Conservation (phyloP, 2,113 vertebrate genomes). For the Trinectes maculatus region DNA sequence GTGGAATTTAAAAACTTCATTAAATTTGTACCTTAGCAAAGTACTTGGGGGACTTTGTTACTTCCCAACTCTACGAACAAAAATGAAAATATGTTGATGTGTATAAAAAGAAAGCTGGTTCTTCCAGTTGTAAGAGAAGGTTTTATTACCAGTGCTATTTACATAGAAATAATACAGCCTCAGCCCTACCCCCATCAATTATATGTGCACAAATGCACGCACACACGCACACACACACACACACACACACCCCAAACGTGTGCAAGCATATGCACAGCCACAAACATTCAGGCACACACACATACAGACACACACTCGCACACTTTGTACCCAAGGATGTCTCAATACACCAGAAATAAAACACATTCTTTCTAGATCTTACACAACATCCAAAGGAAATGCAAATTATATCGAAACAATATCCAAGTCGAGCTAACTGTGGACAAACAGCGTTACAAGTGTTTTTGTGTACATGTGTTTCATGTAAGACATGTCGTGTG, state of each 20-base stretch:
- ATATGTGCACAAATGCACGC: conserved; percentile 68
- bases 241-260: conserved; percentile 70
- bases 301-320: conserved; percentile 5
- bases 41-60: no score
- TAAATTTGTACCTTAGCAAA: no score
- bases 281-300: background rate
- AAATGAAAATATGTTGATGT: no score
- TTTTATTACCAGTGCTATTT: conserved; percentile 85
- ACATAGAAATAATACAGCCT: conserved; percentile 83
- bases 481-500: conserved; percentile 7
- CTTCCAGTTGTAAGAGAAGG: conserved; percentile 77
- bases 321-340: conserved; percentile 51
- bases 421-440: conserved; percentile 37
- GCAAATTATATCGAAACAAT: conserved; percentile 43
- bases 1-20: no score
- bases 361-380: conserved; percentile 59
- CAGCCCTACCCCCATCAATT: background rate
- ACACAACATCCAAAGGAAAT: conserved; percentile 48
- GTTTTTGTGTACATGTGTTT: conserved; percentile 15
- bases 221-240: conserved; percentile 33
- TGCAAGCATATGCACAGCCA: background rate
- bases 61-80: no score
- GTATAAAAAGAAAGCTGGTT: conserved; percentile 31
- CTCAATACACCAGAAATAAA: conserved; percentile 51
- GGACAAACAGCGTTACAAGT: conserved; percentile 20